These are phyloP conservation scores for Erpetoichthys calabaricus DNA, from an alignment of 2,797 vertebrate genomes.

Conservation along the genomic window DNA sequence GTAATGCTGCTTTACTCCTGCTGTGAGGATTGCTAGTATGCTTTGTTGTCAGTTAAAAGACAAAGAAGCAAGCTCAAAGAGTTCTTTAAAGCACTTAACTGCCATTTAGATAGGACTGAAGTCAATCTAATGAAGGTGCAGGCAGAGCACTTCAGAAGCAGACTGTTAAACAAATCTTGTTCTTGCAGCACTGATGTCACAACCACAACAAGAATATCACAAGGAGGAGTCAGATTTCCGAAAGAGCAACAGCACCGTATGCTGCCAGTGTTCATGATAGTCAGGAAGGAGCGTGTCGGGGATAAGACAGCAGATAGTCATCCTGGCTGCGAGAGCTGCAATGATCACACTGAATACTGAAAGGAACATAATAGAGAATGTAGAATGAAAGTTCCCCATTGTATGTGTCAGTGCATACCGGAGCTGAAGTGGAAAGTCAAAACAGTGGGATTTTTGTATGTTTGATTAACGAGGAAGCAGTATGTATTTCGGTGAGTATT, in stretches of 20 bases:
- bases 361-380: constrained; percentile 33
- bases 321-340: constrained; percentile 30
- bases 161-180: constrained; percentile 19
- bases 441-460: constrained; percentile 57
- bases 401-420: constrained; percentile 51
- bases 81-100: neutral
- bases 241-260: constrained; percentile 52
- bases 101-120: neutral
- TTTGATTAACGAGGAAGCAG: constrained; percentile 72
- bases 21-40: neutral
- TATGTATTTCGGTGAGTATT: constrained; percentile 96
- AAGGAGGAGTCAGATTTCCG: constrained; percentile 67
- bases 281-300: constrained; percentile 41
- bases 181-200: constrained; percentile 59
- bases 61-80: neutral
- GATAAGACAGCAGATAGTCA: constrained; percentile 34
- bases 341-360: constrained; percentile 30
- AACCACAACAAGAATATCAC: constrained; percentile 56
- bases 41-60: neutral
- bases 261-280: constrained; percentile 43
- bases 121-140: constrained; percentile 9
- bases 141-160: constrained; percentile 15
- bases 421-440: constrained; percentile 56
- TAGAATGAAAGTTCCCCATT: constrained; percentile 47
- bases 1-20: neutral